Base-by-base conservation (phyloP, 2,888 invertebrate species). In the Hemaris fuciformis region DNA sequence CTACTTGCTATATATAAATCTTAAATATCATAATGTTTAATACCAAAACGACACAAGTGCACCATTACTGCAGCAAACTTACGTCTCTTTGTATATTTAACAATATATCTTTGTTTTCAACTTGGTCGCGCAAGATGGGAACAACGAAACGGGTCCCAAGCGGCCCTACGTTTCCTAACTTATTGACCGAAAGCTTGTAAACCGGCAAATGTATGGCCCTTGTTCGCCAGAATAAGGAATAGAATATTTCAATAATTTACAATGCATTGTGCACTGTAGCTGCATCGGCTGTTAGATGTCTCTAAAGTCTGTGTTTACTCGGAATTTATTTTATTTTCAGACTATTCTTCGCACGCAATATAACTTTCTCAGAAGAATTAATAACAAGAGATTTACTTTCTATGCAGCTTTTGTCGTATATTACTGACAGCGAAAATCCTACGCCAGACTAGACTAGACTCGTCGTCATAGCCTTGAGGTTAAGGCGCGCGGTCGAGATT, bases 151-250 rank as follows among this genome's bases (percentile, higher is more conserved):
- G 71, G 65, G 63, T 64, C 64, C 66, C 65, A 66, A 72, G 75
- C 76, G 78, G 73, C 73, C 77, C 77, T 79, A 81, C 72, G 71
- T 82, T 81, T 74, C 69, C 67, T 70, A 85, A 82, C 76, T 84
- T 83, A 84, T 75, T 79, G 75, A 75, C 75, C 77, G 69, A 72
- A 72, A 62, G 66, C 68, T 57, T 70, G 71, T 79, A 79, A 80
- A 80, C 69, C 73, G 70, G 64, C 67, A 67, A 75, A 72, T 74
- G 68, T 80, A 83, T 80, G 79, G 78, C 75, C 77, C 79, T 80
- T 82, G 81, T 81, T 79, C 79, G 72, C 72, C 71, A 67, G 71
- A 64, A 62, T 48, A 27, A 70, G 69, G 69, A 76, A 73, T 74
- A 70, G 66, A 67, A 64, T 65, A 65, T 69, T 70, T 63, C 46